Base-by-base conservation (phyloP, 2,888 invertebrate genomes). In the Anarsia innoxiella region DNA sequence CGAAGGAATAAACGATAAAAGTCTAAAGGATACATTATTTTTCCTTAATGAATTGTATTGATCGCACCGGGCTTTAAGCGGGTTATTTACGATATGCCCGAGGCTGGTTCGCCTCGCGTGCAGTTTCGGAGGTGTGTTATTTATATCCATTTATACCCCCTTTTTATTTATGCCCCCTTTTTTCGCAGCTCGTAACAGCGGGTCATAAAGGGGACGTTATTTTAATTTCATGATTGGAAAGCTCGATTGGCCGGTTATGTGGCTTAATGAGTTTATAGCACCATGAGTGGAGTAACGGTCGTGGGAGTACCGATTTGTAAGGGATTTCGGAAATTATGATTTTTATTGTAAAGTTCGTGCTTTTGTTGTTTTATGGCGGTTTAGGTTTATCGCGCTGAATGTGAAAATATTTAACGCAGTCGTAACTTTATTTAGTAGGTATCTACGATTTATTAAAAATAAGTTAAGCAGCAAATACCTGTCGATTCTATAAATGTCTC, bases 151-250 rank as follows among this genome's bases (percentile, higher is more conserved):
- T 73, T 76, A 77, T 82, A 35, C 28, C 77, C 73, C 74, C 72
- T 78, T 78, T 83, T 80, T 79, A 76, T 78, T 78, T 80, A 82
- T 80, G 69, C 74, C 74, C 80, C 82, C 83, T 84, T 84, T 84
- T 84, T 84, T 84, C 82, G 84, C 84, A 84, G 84, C 82, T 84
- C 84, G 82, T 84, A 84, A 84, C 82, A 69, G 73, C 69, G 55
- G 59, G 75, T 60, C 56, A 71, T 84, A 83, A 84, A 83, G 72
- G 78, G 80, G 80, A 82, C 79, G 74, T 79, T 70, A 80, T 83
- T 83, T 83, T 82, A 83, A 83, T 83, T 82, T 78, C 82, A 75
- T 80, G 83, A 84, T 83, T 83, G 83, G 80, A 80, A 82, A 82
- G 79, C 82, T 82, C 74, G 82, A 83, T 82, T 78, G 80, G 75